These are phyloP conservation scores for Nematopogon swammerdamellus DNA, from an alignment of 2,888 invertebrate genomes.

Conservation along the genomic window DNA sequence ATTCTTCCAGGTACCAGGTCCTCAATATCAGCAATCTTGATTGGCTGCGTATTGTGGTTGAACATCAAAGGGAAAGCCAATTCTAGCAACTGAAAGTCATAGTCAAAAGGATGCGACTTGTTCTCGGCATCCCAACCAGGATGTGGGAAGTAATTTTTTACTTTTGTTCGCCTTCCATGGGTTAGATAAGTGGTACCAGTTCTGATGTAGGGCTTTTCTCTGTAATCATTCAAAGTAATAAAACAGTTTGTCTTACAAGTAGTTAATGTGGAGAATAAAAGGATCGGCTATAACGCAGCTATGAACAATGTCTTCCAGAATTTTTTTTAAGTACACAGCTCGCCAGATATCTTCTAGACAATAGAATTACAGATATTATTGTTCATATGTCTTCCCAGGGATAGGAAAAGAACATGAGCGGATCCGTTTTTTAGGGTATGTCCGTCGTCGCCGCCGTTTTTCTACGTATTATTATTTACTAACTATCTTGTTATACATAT, in stretches of 20 bases:
- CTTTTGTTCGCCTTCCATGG: slow-evolving; percentile 22
- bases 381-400: too few relatives aligned
- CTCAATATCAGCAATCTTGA: slow-evolving; percentile 36
- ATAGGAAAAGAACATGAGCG: too few relatives aligned
- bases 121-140: slow-evolving; percentile 26
- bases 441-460: too few relatives aligned
- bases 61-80: slow-evolving; percentile 25
- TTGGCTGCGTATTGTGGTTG: slow-evolving; percentile 29
- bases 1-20: slow-evolving; percentile 43
- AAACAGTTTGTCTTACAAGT: too few relatives aligned
- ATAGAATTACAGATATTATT: too few relatives aligned
- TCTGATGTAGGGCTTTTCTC: slow-evolving; percentile 33
- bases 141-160: slow-evolving; percentile 25
- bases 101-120: slow-evolving; percentile 43
- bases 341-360: background rate
- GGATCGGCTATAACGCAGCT: background rate
- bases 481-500: too few relatives aligned
- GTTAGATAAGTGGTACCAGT: slow-evolving; percentile 37
- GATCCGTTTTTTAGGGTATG: too few relatives aligned
- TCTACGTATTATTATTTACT: too few relatives aligned
- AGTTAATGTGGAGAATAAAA: too few relatives aligned
- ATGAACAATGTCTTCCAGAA: slow-evolving; percentile 1
- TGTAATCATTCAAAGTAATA: too few relatives aligned
- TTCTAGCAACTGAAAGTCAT: slow-evolving; percentile 38
- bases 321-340: background rate